Conservation (phyloP, 1,140 invertebrate species). For the Diploscapter pachys region DNA sequence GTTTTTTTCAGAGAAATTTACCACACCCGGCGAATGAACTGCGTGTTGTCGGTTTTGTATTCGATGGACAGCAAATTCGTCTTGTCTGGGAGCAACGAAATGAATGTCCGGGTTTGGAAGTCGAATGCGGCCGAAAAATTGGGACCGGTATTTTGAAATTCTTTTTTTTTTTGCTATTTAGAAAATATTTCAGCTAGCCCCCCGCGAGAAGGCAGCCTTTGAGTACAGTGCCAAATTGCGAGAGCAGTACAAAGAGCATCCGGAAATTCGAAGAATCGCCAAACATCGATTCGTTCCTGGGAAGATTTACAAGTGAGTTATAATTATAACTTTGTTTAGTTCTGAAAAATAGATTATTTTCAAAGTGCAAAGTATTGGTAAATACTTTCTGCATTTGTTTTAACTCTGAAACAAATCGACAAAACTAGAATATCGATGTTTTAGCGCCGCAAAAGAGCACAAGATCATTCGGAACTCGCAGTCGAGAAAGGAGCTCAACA, state of each 20-base stretch:
- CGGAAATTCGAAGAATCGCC: conserved; percentile 84
- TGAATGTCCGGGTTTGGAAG: conserved; percentile 99
- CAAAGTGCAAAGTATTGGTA: not conserved
- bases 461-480: conserved; percentile 48
- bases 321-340: conserved; percentile 10
- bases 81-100: conserved; percentile 91
- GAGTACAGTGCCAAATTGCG: conserved; percentile 82
- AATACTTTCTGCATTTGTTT: not conserved
- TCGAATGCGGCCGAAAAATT: conserved; percentile 91
- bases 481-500: conserved; percentile 46
- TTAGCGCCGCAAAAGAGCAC: conserved; percentile 47
- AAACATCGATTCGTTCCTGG: conserved; percentile 92
- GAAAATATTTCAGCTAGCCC: conserved; percentile 70
- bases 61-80: conserved; percentile 91
- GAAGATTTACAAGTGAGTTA: conserved; percentile 72
- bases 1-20: conserved; percentile 77
- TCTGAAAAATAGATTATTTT: conserved; percentile 9
- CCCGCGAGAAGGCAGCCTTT: conserved; percentile 79
- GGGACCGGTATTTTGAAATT: conserved; percentile 75
- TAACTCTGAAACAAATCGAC: not conserved
- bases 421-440: conserved; percentile 21
- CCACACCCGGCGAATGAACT: conserved; percentile 96
- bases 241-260: conserved; percentile 85
- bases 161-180: not conserved
- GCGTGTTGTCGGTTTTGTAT: conserved; percentile 83